Evolutionary conservation across 2,113 vertebrate genomes (phyloP).

Genomic region (Sinocyclocheilus rhinocerous): DNA sequence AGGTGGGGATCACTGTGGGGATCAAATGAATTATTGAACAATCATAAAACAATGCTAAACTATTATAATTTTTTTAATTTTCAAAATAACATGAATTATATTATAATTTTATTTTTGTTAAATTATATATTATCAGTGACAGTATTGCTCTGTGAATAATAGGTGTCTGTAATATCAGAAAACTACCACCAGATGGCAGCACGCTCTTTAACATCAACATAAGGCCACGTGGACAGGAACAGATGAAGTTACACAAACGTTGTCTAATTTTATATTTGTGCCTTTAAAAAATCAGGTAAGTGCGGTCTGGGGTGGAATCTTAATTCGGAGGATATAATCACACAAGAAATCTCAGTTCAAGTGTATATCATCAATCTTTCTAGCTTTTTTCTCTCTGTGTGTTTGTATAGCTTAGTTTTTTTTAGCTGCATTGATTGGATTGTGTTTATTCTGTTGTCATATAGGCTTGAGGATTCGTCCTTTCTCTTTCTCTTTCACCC

Average conservation of each 20-base stretch:
- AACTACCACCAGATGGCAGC: slow-evolving; percentile 63
- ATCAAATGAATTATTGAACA: neutral
- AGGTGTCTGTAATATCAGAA: neutral
- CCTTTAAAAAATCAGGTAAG: neutral
- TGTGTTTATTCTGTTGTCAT: neutral
- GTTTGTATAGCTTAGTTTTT: neutral
- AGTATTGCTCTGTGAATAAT: neutral
- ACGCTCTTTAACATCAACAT: slow-evolving; percentile 36
- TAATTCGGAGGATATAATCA: neutral
- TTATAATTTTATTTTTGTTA: neutral
- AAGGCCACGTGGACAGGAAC: slow-evolving; percentile 4
- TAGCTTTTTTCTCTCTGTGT: neutral
- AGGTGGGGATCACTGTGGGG: neutral
- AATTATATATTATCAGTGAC: neutral
- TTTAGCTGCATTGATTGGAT: slow-evolving; percentile 15
- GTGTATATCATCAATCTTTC: neutral
- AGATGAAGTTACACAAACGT: neutral
- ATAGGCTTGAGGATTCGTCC: neutral
- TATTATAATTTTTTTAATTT: neutral
- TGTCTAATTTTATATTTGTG: neutral
- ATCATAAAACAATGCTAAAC: neutral
- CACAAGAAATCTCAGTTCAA: neutral
- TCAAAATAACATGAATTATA: neutral
- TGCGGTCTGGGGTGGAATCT: neutral
- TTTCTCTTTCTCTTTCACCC: slow-evolving; percentile 20